phyloP scores from a whole-genome alignment of 2,797 vertebrate species.

The Euphonia xanthogaster region DNA sequence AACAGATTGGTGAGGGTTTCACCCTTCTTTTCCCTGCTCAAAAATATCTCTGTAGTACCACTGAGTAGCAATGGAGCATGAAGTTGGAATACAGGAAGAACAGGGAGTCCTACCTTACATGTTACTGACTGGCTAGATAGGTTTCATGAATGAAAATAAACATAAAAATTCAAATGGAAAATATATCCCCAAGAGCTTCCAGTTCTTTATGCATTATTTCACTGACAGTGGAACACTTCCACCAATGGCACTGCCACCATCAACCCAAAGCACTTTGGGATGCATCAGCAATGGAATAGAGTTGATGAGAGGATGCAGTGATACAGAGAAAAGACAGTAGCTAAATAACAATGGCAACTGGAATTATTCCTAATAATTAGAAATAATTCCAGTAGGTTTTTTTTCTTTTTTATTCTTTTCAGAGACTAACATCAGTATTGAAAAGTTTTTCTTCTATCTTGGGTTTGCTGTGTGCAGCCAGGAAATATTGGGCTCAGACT shows the following conservation, averaged over 20 bases:
- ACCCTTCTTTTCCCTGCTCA: background rate
- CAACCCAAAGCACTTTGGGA: background rate
- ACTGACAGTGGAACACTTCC: background rate
- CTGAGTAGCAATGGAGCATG: background rate
- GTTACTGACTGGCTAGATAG: background rate
- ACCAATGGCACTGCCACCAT: background rate
- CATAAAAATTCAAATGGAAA: background rate
- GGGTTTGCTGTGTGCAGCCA: background rate
- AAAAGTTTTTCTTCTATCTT: background rate
- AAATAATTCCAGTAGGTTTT: rapidly evolving
- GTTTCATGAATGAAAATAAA: background rate
- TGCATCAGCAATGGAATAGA: background rate
- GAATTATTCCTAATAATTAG: background rate
- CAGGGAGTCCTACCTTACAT: background rate
- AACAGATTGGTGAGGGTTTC: background rate
- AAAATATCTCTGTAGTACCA: background rate
- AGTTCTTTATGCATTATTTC: background rate
- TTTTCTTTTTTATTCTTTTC: background rate
- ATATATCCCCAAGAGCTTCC: background rate
- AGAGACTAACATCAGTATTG: background rate
- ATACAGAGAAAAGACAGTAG: background rate
- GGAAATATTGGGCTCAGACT: background rate
- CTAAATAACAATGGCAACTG: background rate
- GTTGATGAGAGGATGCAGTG: background rate
- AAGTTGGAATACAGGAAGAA: background rate